These are phyloP conservation scores for Ceuthmochares aereus DNA, from an alignment of 2,113 vertebrate species.

Conservation along the genomic window DNA sequence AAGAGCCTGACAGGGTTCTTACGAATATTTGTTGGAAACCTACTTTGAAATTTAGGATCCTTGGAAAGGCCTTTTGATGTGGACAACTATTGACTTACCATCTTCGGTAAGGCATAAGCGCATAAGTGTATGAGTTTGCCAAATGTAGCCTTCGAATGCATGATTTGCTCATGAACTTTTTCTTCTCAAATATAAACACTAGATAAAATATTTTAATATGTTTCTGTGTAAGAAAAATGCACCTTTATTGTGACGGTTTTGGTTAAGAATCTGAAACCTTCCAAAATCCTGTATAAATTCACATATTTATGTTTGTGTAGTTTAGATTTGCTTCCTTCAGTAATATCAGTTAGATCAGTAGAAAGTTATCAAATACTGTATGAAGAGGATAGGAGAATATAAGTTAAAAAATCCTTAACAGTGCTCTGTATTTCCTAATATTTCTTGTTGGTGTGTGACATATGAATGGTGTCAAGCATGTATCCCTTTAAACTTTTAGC, in stretches of 20 bases:
- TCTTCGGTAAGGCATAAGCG: neutral
- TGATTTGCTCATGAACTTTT: too few species aligned
- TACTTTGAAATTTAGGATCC: neutral
- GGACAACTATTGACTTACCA: neutral
- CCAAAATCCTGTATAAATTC: too few species aligned
- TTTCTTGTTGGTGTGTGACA: neutral
- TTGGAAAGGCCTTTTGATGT: neutral
- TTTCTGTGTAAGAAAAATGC: too few species aligned
- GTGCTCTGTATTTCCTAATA: neutral
- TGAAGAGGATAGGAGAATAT: neutral
- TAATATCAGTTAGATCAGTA: too few species aligned
- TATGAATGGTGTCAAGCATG: neutral
- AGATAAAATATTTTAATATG: too few species aligned
- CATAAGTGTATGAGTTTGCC: neutral
- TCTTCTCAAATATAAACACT: too few species aligned
- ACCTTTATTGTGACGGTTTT: too few species aligned
- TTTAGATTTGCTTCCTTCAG: too few species aligned
- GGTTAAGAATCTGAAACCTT: too few species aligned
- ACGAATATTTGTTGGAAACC: neutral
- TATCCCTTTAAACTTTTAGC: neutral
- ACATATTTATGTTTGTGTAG: too few species aligned
- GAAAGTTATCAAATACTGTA: neutral
- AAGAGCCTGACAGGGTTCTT: neutral
- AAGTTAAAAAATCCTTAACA: neutral
- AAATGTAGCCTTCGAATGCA: neutral